Evolutionary conservation across 2,888 invertebrate species (phyloP), one percentile per base, ranked within the genome.

Genomic region (Metallyticus violacea): DNA sequence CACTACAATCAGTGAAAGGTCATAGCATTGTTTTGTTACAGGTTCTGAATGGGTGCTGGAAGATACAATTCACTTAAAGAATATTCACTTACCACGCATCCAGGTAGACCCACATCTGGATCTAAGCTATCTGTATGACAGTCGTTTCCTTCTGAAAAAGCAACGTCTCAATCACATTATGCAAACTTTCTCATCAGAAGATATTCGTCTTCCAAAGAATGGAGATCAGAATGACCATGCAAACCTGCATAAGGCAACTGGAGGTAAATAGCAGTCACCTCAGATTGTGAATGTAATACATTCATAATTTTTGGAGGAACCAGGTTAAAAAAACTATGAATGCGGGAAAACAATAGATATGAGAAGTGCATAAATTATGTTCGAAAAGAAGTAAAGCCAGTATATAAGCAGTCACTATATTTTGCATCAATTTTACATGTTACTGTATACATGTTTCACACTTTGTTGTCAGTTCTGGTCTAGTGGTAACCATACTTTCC

Each of bases 51-150:
- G 99, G 99, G 94, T 98, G 80, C 92, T 98, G 15, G 99, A 99
- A 91, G 99, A 99, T 90, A 98, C 97, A 0, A 98, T 99, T 89
- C 97, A 98, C 89, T 92, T 99, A 90, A 96, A 97, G 91, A 98
- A 99, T 91, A 97, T 99, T 88, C 97, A 97, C 91, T 92, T 99
- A 89, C 97, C 97, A 0, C 92, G 97, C 85, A 96, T 97, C 25
- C 95, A 96, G 89, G 94, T 97, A 1, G 97, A 97, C 89, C 95
- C 96, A 82, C 96, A 97, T 91, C 93, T 97, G 82, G 97, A 97
- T 91, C 91, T 97, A 88, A 97, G 97, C 88, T 97, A 97, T 91
- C 91, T 97, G 78, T 95, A 97, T 90, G 97, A 97, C 90, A 96
- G 95, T 28, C 94, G 95, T 25, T 95, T 96, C 87, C 93, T 97